A percentile compares a stretch with the other conserved stretches of the same genome.
Evolutionary conservation across 2,113 vertebrate species (phyloP).

Genomic region (Suricata suricatta): DNA sequence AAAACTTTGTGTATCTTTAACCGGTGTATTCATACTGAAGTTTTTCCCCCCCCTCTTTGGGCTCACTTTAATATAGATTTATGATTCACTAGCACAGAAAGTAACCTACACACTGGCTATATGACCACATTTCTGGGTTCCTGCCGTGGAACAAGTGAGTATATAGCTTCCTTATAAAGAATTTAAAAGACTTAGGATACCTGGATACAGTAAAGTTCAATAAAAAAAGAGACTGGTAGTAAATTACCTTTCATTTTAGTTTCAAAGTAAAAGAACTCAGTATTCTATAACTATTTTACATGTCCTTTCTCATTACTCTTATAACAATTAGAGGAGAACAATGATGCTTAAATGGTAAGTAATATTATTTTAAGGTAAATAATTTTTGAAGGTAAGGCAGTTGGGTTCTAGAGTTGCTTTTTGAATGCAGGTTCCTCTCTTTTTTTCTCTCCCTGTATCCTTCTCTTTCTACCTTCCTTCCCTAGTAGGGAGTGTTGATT

Average conservation of each 20-base stretch:
- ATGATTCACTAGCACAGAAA: background rate
- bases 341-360: background rate
- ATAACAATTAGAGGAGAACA: background rate
- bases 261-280: background rate
- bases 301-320: background rate
- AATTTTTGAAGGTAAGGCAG: background rate
- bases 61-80: background rate
- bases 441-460: background rate
- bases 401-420: background rate
- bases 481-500: background rate
- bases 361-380: background rate
- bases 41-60: background rate
- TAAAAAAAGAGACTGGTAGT: background rate
- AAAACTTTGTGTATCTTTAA: background rate
- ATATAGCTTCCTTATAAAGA: background rate
- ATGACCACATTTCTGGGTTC: background rate
- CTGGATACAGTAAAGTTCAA: background rate
- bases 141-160: background rate
- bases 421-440: background rate
- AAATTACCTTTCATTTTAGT: background rate
- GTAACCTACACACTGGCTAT: background rate
- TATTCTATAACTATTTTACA: background rate
- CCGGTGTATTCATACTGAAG: background rate
- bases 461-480: background rate
- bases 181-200: background rate